Evolutionary conservation across 2,113 vertebrate species (phyloP).

Genomic region (Cheirogaleus medius): DNA sequence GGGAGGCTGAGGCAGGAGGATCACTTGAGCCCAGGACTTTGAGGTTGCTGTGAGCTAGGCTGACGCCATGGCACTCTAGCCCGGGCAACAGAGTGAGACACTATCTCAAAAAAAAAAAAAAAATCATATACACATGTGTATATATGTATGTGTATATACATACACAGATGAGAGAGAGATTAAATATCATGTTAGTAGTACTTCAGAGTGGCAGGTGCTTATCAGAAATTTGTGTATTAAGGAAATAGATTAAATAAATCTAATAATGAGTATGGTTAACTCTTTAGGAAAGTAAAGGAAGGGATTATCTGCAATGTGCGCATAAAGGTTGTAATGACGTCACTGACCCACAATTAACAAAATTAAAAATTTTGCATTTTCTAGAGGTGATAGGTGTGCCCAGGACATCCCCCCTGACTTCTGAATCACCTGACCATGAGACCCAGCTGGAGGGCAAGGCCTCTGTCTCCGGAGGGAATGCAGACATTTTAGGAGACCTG

Average conservation of each 20-base stretch:
- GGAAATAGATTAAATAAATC: neutral
- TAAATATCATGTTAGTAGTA: neutral
- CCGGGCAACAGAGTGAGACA: too few species aligned
- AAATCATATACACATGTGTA: neutral
- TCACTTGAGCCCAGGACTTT: too few species aligned
- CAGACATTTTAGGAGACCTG: neutral
- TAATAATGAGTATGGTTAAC: neutral
- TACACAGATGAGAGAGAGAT: neutral
- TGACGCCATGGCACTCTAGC: too few species aligned
- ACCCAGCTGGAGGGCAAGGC: too few species aligned
- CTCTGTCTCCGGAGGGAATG: neutral
- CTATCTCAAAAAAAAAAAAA: too few species aligned
- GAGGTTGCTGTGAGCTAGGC: too few species aligned
- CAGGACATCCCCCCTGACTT: neutral
- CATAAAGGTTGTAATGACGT: neutral
- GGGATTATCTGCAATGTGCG: neutral
- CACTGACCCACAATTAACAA: neutral
- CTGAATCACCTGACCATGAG: neutral
- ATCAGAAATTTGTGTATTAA: neutral
- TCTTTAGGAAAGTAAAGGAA: constrained; percentile 6
- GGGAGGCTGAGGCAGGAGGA: too few species aligned
- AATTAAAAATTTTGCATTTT: neutral
- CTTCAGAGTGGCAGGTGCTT: neutral
- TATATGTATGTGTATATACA: too few species aligned
- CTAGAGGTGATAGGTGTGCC: neutral